Evolutionary conservation across 2,113 vertebrate species (phyloP).

Genomic region (Sialia sialis): DNA sequence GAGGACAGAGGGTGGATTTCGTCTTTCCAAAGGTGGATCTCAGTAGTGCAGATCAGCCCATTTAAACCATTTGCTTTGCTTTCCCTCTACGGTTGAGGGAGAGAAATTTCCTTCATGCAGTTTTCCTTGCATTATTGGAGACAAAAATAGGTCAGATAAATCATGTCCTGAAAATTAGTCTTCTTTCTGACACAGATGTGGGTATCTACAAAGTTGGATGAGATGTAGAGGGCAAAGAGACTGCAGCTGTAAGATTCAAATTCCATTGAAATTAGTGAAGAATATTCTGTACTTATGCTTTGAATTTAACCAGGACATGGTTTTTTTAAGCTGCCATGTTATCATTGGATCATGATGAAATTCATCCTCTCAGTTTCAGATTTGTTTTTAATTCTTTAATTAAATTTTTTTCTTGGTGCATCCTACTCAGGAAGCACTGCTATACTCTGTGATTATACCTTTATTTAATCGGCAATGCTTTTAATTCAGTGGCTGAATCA

Average conservation of each 20-base stretch:
- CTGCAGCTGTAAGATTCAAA: background rate
- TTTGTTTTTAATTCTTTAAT: background rate
- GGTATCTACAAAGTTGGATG: background rate
- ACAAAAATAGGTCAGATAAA: background rate
- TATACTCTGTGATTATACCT: background rate
- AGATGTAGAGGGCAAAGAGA: background rate
- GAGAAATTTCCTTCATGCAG: background rate
- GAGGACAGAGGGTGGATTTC: background rate
- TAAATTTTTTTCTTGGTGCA: background rate
- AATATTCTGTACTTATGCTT: background rate
- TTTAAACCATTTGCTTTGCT: background rate
- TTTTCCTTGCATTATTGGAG: background rate
- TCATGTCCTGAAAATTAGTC: background rate
- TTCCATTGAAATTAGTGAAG: background rate
- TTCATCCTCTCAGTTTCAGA: background rate
- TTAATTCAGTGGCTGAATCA: background rate
- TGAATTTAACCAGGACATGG: background rate
- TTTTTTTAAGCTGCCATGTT: background rate
- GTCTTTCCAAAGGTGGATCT: background rate
- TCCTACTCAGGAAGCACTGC: background rate
- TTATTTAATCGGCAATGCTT: background rate
- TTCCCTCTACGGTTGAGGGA: background rate
- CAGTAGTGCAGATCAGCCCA: background rate
- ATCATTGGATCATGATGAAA: background rate
- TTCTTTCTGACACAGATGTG: background rate